Evolutionary conservation across 35 echinoderm and acorn worm species (phyloP), one percentile per base, ranked within the genome.

Genomic region (Apostichopus japonicus): DNA sequence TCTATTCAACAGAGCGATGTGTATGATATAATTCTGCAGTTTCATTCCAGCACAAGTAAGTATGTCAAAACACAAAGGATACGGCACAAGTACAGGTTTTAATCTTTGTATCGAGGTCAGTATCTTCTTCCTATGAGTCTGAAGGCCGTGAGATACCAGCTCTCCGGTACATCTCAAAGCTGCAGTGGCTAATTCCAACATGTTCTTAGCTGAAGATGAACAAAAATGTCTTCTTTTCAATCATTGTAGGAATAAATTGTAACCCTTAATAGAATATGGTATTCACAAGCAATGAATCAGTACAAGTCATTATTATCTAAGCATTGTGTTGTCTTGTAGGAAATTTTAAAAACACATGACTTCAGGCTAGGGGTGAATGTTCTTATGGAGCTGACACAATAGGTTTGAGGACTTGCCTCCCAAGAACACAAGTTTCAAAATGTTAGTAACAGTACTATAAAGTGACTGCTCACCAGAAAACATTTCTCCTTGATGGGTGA

Each of bases 1-100:
- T 44, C 33, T 44, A 44, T 67, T 67, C 63, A 67, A 19, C 63
- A 67, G 63, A 19, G 11, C 63, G 19, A 19, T 15, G 63, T 5
- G 6, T 11, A 67, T 67, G 63, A 67, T 67, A 67, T 15, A 67
- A 11, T 67, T 67, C 63, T 11, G 19, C 8, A 67, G 14, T 5
- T 11, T 15, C 19, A 9, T 67, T 19, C 0, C 63, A 67, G 63
- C 19, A 19, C 11, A 19, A 67, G 5, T 19, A 67, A 16, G 71
- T 65, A 17, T 17, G 16, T 17, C 9, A 10, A 65, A 8, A 75
- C 13, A 44, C 33, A 75, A 15, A 89, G 86, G 86, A 89, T 89
- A 89, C 86, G 86, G 86, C 63, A 89, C 86, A 33, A 89, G 86
- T 4, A 89, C 86, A 65, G 86, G 59, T 72, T 72, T 51, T 72